These are phyloP conservation scores for Escarpia spicata DNA, from an alignment of 2,888 invertebrate genomes.

Conservation along the genomic window DNA sequence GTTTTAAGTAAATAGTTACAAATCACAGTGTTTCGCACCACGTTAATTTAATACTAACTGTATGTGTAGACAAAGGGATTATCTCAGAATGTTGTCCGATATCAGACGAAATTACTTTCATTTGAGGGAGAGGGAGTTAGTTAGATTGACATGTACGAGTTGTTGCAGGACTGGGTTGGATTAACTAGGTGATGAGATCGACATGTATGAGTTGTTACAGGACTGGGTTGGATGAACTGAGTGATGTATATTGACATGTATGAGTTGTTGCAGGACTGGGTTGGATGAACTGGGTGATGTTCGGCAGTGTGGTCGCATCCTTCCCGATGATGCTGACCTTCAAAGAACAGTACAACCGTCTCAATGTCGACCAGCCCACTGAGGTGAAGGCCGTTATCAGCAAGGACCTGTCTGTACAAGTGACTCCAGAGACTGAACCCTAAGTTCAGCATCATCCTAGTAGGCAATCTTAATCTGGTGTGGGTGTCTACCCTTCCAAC, in stretches of 20 bases:
- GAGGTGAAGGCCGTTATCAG: neutral
- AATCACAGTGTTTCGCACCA: neutral
- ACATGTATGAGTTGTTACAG: constrained; percentile 24
- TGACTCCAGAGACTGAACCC: neutral
- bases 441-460: neutral
- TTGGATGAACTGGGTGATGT: constrained; percentile 45
- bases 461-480: neutral
- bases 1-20: neutral
- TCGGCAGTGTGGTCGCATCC: constrained; percentile 42
- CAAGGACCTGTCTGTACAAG: neutral
- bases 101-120: no score
- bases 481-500: neutral
- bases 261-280: constrained; percentile 30
- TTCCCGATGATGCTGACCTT: constrained; percentile 48
- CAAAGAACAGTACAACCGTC: constrained; percentile 52
- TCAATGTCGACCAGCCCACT: constrained; percentile 46
- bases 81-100: no score
- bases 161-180: constrained; percentile 38
- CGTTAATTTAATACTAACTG: neutral
- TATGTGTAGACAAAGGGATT: no score
- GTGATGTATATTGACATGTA: constrained; percentile 22
- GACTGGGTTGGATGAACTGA: constrained; percentile 42
- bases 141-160: neutral
- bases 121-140: no score
- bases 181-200: constrained; percentile 37